These are phyloP conservation scores for Garra rufa DNA, from an alignment of 2,113 vertebrate genomes.

Conservation along the genomic window DNA sequence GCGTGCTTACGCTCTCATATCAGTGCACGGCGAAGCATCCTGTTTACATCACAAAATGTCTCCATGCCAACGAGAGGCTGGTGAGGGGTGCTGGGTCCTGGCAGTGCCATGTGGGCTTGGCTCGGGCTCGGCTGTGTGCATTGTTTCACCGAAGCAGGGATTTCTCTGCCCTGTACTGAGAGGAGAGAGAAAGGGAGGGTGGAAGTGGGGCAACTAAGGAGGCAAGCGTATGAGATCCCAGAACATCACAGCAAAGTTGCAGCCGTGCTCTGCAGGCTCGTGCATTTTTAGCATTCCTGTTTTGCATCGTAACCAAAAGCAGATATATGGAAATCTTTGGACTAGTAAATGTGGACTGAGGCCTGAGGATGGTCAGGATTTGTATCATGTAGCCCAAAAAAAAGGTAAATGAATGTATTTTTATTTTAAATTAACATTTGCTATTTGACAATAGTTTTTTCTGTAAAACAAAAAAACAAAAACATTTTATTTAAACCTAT, in stretches of 20 bases:
- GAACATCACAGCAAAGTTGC: conserved; percentile 36
- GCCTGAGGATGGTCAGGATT: background rate
- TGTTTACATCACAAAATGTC: conserved; percentile 56
- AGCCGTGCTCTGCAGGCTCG: background rate
- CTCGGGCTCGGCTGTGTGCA: conserved; percentile 50
- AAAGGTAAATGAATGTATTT: background rate
- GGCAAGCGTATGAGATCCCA: background rate
- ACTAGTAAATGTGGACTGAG: background rate
- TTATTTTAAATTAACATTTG: background rate
- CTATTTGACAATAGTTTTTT: background rate
- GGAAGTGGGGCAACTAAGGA: conserved; percentile 21
- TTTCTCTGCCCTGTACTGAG: conserved; percentile 61
- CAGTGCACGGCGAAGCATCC: conserved; percentile 40
- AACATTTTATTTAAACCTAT: too few species aligned
- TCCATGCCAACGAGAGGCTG: conserved; percentile 47
- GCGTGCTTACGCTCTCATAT: conserved; percentile 37
- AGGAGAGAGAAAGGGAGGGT: conserved; percentile 19
- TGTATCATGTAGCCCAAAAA: background rate
- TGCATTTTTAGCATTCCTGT: conserved; percentile 40
- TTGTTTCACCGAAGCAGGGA: conserved; percentile 57
- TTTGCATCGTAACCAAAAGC: conserved; percentile 24
- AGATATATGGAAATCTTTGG: conserved; percentile 14
- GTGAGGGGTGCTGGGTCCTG: conserved; percentile 57
- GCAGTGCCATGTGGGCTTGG: conserved; percentile 63
- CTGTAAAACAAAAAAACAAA: too few species aligned